A percentile compares a stretch with the other conserved stretches of the same genome.
phyloP scores from a whole-genome alignment of 2,888 invertebrate species.

The Agonopterix arenella region DNA sequence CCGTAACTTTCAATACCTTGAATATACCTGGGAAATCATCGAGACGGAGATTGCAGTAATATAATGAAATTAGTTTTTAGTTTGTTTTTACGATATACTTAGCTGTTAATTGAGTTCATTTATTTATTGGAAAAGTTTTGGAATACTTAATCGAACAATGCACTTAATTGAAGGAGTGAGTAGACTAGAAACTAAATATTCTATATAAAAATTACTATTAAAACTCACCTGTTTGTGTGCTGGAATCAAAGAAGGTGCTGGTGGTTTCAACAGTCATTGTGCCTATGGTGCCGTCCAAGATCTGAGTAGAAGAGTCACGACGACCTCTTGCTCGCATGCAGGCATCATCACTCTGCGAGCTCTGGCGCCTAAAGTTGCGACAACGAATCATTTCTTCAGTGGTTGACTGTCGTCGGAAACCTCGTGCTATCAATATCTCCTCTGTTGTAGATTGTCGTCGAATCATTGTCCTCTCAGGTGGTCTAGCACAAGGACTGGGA shows the following conservation, averaged over 20 bases:
- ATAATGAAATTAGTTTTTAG: neutral
- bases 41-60: constrained; percentile 2
- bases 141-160: neutral
- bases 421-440: constrained; percentile 92
- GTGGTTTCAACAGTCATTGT: constrained; percentile 96
- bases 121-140: neutral
- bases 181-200: neutral
- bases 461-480: constrained; percentile 83
- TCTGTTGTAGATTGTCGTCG: constrained; percentile 93
- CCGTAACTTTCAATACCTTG: constrained; percentile 17
- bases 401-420: constrained; percentile 92
- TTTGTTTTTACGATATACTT: no score
- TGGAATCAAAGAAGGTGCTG: constrained; percentile 94
- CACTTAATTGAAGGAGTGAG: neutral
- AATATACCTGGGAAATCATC: constrained; percentile 5
- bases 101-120: neutral
- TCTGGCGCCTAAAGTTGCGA: constrained; percentile 92
- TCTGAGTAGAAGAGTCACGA: constrained; percentile 92
- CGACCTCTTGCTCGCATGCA: constrained; percentile 82
- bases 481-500: constrained; percentile 85
- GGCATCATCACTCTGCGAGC: constrained; percentile 91
- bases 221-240: constrained; percentile 92
- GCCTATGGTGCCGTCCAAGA: constrained; percentile 92
- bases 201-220: neutral
- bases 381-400: constrained; percentile 96